Conservation (phyloP, 2,888 invertebrate genomes). For the Lochmaea capreae region DNA sequence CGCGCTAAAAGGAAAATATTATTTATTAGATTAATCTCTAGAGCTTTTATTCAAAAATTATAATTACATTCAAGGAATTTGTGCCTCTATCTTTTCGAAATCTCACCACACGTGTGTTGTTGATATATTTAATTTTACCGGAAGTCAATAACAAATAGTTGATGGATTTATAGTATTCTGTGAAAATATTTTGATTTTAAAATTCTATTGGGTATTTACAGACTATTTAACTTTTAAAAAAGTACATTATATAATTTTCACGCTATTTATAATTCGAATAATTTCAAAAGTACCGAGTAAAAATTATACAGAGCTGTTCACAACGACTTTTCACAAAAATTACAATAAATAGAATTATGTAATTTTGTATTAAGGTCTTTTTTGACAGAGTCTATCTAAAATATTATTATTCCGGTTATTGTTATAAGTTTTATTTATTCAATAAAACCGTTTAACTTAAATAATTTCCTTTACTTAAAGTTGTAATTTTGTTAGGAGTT, state of each 20-base stretch:
- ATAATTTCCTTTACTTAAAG: too few species aligned
- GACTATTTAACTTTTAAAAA: not conserved
- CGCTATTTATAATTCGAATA: not conserved
- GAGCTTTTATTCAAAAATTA: not conserved
- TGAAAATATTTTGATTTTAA: not conserved
- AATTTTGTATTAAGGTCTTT: too few species aligned
- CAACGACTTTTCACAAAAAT: too few species aligned
- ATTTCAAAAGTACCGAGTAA: too few species aligned
- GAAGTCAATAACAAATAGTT: not conserved
- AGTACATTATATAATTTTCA: not conserved
- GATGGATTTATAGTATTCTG: not conserved
- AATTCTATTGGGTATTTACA: not conserved
- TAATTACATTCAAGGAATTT: constrained; percentile 6
- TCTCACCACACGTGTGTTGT: constrained; percentile 14
- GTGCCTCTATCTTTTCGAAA: not conserved
- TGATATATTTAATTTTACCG: constrained; percentile 1
- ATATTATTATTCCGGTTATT: too few species aligned
- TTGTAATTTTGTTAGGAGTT: too few species aligned
- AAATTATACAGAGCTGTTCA: too few species aligned
- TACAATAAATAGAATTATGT: too few species aligned
- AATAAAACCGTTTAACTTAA: too few species aligned
- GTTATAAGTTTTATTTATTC: too few species aligned
- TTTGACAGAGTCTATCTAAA: too few species aligned
- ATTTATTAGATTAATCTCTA: constrained; percentile 15
- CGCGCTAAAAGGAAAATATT: constrained; percentile 19